Conservation (phyloP, 1,140 invertebrate species). For the Drosophila pandora region DNA sequence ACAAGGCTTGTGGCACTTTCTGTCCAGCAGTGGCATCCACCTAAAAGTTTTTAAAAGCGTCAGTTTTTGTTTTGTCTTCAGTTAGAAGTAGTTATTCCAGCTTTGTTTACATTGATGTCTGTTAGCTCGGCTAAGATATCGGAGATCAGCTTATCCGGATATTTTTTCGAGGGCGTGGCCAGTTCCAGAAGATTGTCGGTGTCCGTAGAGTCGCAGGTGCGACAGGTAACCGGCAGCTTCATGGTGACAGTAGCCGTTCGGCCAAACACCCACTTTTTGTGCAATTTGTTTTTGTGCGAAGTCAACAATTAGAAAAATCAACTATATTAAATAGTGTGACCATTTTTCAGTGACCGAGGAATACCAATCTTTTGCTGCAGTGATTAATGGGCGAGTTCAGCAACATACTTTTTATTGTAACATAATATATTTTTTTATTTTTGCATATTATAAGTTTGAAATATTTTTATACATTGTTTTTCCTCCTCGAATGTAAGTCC, state of each 20-base stretch:
- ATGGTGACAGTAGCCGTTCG: conserved; percentile 21
- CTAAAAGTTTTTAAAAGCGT: conserved; percentile 6
- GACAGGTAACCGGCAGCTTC: conserved; percentile 68
- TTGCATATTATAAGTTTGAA: no score
- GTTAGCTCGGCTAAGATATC: conserved; percentile 65
- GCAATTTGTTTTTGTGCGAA: conserved; percentile 11
- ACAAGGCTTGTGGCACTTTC: conserved; percentile 61
- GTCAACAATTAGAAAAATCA: conserved; percentile 55
- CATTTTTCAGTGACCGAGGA: not conserved
- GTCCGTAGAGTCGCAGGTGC: conserved; percentile 69
- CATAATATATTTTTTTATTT: no score
- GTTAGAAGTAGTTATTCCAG: not conserved
- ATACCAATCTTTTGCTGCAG: not conserved
- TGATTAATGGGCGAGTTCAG: not conserved
- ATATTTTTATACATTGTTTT: not conserved
- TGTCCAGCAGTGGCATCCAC: conserved; percentile 19
- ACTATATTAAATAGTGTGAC: conserved; percentile 33
- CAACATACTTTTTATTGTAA: no score
- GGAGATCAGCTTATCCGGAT: conserved; percentile 63
- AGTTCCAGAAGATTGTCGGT: conserved; percentile 59
- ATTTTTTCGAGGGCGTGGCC: conserved; percentile 62
- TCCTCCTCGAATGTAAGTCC: not conserved
- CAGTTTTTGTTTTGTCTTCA: not conserved
- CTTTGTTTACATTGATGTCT: conserved; percentile 55
- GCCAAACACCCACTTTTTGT: conserved; percentile 6